Percentiles rank a stretch among this genome's conserved stretches.
phyloP scores from a whole-genome alignment of 2,797 vertebrate genomes.

The Chaenodraco wilsoni region DNA sequence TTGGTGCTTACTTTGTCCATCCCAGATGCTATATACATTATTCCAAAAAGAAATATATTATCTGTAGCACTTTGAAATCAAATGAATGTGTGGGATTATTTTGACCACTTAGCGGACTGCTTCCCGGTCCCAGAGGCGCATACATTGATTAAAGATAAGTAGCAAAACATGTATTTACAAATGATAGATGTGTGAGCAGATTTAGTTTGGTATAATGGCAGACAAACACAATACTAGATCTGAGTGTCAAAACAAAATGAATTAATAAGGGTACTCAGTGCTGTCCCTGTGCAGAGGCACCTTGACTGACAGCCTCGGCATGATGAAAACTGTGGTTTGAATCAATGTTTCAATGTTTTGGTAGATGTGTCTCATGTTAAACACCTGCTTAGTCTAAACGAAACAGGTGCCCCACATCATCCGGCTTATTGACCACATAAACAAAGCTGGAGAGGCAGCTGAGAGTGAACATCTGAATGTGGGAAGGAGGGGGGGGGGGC shows the following conservation, averaged over 20 bases:
- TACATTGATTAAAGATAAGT: not conserved
- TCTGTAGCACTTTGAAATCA: not conserved
- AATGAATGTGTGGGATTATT: not conserved
- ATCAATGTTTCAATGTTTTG: constrained; percentile 54
- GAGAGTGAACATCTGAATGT: constrained; percentile 48
- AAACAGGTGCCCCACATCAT: constrained; percentile 65
- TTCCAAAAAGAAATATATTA: constrained; percentile 16
- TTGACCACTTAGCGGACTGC: not conserved
- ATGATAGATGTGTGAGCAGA: not conserved
- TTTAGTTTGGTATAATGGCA: no score
- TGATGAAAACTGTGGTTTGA: constrained; percentile 26
- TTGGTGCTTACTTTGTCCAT: not conserved
- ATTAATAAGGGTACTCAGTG: not conserved
- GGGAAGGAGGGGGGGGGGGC: constrained; percentile 17
- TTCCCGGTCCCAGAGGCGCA: not conserved
- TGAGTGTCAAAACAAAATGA: not conserved
- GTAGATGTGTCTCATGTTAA: constrained; percentile 26
- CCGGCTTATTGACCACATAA: constrained; percentile 9
- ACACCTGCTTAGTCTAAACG: constrained; percentile 60
- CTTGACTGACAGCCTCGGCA: constrained; percentile 13
- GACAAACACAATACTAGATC: not conserved
- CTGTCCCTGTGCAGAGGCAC: not conserved
- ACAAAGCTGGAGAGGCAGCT: constrained; percentile 50
- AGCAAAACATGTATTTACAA: not conserved
- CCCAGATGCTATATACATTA: not conserved